Evolutionary conservation across 2,888 invertebrate genomes (phyloP).

Genomic region (Agriotes lineatus): DNA sequence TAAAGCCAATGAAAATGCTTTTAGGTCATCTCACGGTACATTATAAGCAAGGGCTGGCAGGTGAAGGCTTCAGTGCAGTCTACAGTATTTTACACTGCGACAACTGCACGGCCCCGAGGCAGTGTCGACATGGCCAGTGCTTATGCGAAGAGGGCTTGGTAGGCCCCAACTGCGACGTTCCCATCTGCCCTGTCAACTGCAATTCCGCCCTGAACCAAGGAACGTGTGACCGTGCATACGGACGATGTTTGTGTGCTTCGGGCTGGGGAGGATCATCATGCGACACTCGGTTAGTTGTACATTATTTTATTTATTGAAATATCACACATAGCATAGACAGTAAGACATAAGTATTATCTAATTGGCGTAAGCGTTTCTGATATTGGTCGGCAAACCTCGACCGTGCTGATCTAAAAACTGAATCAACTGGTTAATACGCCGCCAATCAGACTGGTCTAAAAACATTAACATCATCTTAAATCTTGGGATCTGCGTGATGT

Average conservation of each 20-base stretch:
- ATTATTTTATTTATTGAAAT: background rate
- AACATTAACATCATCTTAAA: conserved; percentile 63
- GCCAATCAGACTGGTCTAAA: conserved; percentile 59
- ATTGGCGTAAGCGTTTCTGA: conserved; percentile 33
- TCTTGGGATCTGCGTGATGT: conserved; percentile 58
- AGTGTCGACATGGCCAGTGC: conserved; percentile 81
- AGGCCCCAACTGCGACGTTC: conserved; percentile 82
- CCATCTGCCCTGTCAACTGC: conserved; percentile 87
- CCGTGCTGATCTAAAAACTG: conserved; percentile 58
- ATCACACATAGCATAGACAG: background rate
- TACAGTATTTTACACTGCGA: conserved; percentile 85
- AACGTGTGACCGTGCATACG: conserved; percentile 82
- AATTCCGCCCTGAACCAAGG: conserved; percentile 77
- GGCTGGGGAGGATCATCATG: conserved; percentile 86
- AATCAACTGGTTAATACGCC: conserved; percentile 53
- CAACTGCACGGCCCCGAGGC: conserved; percentile 77
- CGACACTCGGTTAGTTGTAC: conserved; percentile 66
- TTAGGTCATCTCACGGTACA: conserved; percentile 89
- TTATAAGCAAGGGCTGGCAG: conserved; percentile 84
- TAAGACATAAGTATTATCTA: conserved; percentile 10
- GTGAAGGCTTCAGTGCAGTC: conserved; percentile 90
- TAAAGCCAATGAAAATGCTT: too few species aligned
- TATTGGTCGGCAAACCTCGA: conserved; percentile 46
- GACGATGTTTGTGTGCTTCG: conserved; percentile 81
- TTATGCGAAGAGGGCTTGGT: conserved; percentile 81